These are phyloP conservation scores for Drosophila koepferae DNA, from an alignment of 2,888 invertebrate genomes.

Conservation along the genomic window DNA sequence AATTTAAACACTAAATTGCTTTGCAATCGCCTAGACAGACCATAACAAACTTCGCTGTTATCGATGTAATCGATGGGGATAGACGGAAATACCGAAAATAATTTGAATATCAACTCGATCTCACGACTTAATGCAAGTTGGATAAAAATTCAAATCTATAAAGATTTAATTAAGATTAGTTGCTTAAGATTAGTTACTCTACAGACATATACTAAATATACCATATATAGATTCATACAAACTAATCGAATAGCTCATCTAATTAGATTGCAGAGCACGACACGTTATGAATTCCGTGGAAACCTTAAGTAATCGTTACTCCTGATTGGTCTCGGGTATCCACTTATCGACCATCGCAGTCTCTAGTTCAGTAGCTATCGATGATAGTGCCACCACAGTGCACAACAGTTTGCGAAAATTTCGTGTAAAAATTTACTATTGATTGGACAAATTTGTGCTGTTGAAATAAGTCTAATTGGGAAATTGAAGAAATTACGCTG, in stretches of 20 bases:
- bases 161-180: not conserved
- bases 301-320: constrained; percentile 9
- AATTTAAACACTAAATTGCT: constrained; percentile 49
- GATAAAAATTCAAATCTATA: not conserved
- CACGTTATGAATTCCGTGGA: not conserved
- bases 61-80: constrained; percentile 37
- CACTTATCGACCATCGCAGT: constrained; percentile 36
- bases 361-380: constrained; percentile 38
- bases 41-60: constrained; percentile 44
- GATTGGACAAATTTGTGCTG: constrained; percentile 50
- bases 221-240: not conserved
- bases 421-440: constrained; percentile 63
- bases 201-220: not conserved
- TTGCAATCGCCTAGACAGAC: constrained; percentile 32
- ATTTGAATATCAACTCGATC: not conserved
- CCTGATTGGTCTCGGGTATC: constrained; percentile 18
- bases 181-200: not conserved
- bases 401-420: constrained; percentile 77
- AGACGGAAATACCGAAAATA: not conserved
- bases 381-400: constrained; percentile 66
- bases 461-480: constrained; percentile 25
- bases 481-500: constrained; percentile 28
- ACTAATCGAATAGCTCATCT: not conserved
- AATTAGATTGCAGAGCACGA: not conserved
- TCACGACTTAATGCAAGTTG: not conserved